A percentile compares a stretch with the other conserved stretches of the same genome.
These are phyloP conservation scores for Meriones psammophilus DNA, from an alignment of 2,797 vertebrate genomes.

Conservation along the genomic window DNA sequence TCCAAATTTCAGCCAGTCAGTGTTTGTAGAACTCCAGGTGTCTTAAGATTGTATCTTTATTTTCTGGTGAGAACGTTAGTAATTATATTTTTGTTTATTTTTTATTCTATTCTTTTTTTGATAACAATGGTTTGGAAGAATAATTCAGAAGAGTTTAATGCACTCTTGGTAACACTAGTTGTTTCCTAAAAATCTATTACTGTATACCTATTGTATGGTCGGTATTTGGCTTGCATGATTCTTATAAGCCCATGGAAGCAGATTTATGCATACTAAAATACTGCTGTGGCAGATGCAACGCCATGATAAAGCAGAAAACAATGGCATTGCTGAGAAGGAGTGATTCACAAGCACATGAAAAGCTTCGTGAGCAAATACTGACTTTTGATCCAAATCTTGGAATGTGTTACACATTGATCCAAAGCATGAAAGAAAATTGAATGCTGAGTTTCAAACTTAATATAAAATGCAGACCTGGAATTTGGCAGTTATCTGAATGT, in stretches of 20 bases:
- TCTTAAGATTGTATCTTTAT: not conserved
- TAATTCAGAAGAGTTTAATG: slow-evolving; percentile 5
- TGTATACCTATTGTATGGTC: not conserved
- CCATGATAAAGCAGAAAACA: not conserved
- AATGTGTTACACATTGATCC: not conserved
- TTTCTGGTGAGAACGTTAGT: not conserved
- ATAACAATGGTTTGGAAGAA: slow-evolving; percentile 43
- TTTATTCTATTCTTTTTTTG: not conserved
- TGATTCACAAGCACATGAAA: not conserved
- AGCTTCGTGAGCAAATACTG: not conserved
- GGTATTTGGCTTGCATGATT: not conserved
- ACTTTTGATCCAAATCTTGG: slow-evolving; percentile 22
- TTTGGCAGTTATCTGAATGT: slow-evolving; percentile 52
- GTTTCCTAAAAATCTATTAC: slow-evolving; percentile 45
- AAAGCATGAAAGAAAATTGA: not conserved
- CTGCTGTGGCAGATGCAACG: not conserved
- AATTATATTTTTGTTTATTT: not conserved
- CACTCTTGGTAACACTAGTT: not conserved
- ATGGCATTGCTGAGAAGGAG: not conserved
- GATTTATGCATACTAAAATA: slow-evolving; percentile 13
- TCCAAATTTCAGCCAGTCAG: not conserved
- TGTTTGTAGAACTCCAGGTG: not conserved
- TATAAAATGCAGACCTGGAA: slow-evolving; percentile 32
- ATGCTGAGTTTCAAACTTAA: slow-evolving; percentile 17
- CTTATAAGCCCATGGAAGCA: not conserved